Evolutionary conservation across 2,888 invertebrate genomes (phyloP), one percentile per base, ranked within the genome.

Genomic region (Aelia acuminata): DNA sequence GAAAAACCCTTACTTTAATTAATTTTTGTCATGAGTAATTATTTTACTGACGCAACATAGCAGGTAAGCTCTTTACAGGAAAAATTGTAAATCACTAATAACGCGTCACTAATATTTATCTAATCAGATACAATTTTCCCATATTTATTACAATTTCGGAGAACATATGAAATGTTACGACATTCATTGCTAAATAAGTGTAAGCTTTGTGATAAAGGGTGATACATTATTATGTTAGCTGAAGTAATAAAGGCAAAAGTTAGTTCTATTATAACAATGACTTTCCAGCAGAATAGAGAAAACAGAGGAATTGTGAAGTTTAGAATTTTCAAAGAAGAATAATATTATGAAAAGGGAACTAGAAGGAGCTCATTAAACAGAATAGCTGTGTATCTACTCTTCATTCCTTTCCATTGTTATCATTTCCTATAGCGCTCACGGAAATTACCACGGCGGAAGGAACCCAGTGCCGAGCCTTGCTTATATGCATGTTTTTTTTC

Each of bases 331-430:
- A 47, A 80, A 80, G 43, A 80, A 80, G 80, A 80, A 47, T 80
- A 80, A 80, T 80, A 80, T 80, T 80, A 80, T 80, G 80, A 43
- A 80, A 80, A 75, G 39, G 39, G 1, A 75, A 75, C 75, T 75
- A 39, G 22, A 80, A 80, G 80, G 43, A 80, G 43, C 80, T 80
- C 43, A 80, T 80, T 80, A 43, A 80, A 80, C 43, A 80, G 63
- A 35, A 43, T 43, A 80, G 11, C 43, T 10, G 80, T 7, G 43
- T 80, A 70, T 70, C 63, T 70, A 70, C 63, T 15, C 18, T 70
- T 57, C 26, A 20, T 75, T 75, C 75, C 13, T 75, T 75, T 43
- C 13, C 31, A 39, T 80, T 80, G 80, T 80, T 80, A 80, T 80
- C n/a, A 15, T 80, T 43, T 57, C 57, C 57, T 26, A 57, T 26